phyloP scores from a whole-genome alignment of 2,797 vertebrate genomes.

The Delichon dasypus region DNA sequence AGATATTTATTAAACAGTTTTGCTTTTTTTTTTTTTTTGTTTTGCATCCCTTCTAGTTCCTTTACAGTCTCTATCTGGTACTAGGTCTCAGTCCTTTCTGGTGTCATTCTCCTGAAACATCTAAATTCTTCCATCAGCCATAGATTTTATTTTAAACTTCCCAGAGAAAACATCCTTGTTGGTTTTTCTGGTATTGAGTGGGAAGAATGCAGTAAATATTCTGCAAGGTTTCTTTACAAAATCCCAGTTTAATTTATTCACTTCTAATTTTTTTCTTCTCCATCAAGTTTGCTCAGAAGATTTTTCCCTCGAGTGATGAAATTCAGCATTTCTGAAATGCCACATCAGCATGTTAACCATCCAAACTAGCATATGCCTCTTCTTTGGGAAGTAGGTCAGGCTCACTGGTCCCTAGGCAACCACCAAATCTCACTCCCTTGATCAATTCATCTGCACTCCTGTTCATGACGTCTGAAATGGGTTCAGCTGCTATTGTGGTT shows the following conservation, averaged over 20 bases:
- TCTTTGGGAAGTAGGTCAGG: slow-evolving; percentile 12
- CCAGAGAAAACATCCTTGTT: neutral
- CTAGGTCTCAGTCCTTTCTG: neutral
- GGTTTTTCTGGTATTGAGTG: neutral
- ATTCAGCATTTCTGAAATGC: neutral
- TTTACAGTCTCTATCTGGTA: neutral
- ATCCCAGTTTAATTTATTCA: neutral
- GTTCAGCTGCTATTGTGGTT: neutral
- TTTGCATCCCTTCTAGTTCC: neutral
- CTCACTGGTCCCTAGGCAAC: slow-evolving; percentile 46
- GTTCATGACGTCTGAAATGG: neutral
- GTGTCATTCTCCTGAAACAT: neutral
- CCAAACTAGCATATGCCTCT: neutral
- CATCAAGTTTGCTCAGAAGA: neutral
- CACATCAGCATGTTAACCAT: neutral
- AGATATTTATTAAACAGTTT: neutral
- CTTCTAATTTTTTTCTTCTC: neutral
- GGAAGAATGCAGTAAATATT: neutral
- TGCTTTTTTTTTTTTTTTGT: neutral
- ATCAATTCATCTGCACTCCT: slow-evolving; percentile 20
- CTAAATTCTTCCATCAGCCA: neutral
- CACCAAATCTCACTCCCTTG: slow-evolving; percentile 18
- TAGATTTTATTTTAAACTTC: neutral
- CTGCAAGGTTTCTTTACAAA: neutral
- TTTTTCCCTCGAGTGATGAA: neutral